These are phyloP conservation scores for Drosophila imparisetae DNA, from an alignment of 2,888 invertebrate genomes.

Conservation along the genomic window DNA sequence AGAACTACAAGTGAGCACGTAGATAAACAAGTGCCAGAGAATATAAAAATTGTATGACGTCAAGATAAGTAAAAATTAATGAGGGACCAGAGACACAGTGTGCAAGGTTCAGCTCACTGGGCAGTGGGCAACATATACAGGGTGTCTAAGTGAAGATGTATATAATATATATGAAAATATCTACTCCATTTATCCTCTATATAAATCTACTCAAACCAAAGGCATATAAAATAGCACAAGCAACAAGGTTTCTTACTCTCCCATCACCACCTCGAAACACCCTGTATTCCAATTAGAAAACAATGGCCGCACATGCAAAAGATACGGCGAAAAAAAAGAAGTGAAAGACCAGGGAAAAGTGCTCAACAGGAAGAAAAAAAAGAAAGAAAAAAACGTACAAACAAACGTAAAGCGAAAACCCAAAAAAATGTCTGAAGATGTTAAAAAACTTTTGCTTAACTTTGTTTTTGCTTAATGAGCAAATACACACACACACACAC, in stretches of 20 bases:
- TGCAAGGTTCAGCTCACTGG: conserved; percentile 48
- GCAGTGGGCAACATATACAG: conserved; percentile 49
- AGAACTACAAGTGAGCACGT: conserved; percentile 60
- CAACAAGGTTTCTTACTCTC: neutral
- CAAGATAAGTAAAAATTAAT: conserved; percentile 77
- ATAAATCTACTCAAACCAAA: no score
- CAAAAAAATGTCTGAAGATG: conserved; percentile 79
- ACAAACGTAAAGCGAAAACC: conserved; percentile 67
- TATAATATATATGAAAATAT: neutral
- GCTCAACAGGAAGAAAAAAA: conserved; percentile 40
- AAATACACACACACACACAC: conserved; percentile 68
- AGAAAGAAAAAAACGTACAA: conserved; percentile 38
- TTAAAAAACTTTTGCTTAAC: conserved; percentile 76
- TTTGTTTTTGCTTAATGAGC: conserved; percentile 83
- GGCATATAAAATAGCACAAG: neutral
- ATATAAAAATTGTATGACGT: conserved; percentile 62
- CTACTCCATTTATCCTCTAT: neutral
- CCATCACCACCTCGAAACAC: conserved; percentile 27
- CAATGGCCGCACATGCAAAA: conserved; percentile 58
- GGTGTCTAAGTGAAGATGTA: conserved; percentile 18
- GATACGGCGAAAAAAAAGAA: conserved; percentile 24
- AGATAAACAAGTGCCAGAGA: conserved; percentile 66
- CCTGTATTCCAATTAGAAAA: conserved; percentile 64
- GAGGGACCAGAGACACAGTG: conserved; percentile 54
- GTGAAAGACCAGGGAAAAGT: conserved; percentile 40